Evolutionary conservation across 2,797 vertebrate species (phyloP).

Genomic region (Phylloscopus collybita): DNA sequence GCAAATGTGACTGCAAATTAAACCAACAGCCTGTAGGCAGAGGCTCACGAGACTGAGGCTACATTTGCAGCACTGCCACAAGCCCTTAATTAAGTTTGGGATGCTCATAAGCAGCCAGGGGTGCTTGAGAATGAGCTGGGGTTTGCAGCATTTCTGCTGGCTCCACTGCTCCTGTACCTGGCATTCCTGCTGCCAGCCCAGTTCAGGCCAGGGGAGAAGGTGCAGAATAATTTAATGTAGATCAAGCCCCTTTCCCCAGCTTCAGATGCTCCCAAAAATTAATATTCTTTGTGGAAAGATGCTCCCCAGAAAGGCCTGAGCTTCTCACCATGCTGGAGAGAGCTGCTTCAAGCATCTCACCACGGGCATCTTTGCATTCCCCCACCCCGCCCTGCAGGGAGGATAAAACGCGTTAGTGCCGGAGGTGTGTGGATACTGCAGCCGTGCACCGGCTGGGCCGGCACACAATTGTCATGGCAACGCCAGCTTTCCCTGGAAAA

Average conservation of each 20-base stretch:
- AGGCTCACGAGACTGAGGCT: neutral
- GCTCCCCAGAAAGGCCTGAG: neutral
- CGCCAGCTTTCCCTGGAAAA: neutral
- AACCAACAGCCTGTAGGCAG: neutral
- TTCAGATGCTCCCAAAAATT: neutral
- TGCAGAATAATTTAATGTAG: neutral
- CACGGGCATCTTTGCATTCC: neutral
- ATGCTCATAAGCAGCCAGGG: neutral
- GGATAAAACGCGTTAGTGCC: neutral
- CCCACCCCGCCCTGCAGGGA: neutral
- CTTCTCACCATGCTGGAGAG: neutral
- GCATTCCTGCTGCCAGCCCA: neutral
- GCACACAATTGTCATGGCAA: constrained; percentile 43
- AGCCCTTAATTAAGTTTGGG: neutral
- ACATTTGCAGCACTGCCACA: neutral
- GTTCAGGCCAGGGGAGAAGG: neutral
- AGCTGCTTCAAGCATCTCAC: neutral
- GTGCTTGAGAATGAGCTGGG: neutral
- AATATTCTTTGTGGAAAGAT: neutral
- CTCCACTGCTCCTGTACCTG: neutral
- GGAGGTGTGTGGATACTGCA: neutral
- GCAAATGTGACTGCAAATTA: neutral
- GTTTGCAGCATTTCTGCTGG: neutral
- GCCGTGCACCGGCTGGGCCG: rapidly evolving
- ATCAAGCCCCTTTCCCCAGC: neutral